Base-by-base conservation (phyloP, 2,113 vertebrate genomes). In the Eidolon helvum region DNA sequence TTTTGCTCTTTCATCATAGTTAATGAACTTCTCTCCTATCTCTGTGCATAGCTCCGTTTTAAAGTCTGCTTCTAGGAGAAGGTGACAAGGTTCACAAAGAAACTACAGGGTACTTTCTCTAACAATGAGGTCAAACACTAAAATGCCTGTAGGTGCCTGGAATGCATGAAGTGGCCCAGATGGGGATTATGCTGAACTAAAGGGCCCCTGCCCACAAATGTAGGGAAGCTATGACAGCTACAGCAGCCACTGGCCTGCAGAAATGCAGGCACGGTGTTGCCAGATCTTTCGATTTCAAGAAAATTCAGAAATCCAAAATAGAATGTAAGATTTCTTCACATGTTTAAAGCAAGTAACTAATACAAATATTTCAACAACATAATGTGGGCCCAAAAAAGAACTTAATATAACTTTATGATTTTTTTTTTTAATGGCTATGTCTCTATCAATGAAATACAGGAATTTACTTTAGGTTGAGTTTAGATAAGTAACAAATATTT, bases 281-380 rank as follows among this genome's bases (percentile, higher is more conserved):
- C 50, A 79, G 48, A 48, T 89, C 43, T 82, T 77, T 43, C 2
- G 5, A 61, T 45, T 68, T 87, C 78, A 59, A 89, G 83, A 95
- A 26, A 95, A 94, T 82, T 79, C 79, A 85, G n/a, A 87, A 95
- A 88, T 50, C 26, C 61, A 77, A 94, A 93, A 59, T 16, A 38
- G 19, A 10, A 24, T 33, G 18, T 89, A 48, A 89, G 89, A 66
- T 50, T 22, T 87, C 18, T 77, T 82, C 4, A 63, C 16, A 57
- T 45, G 48, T 83, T 35, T 61, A 61, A 96, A 91, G 45, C 48
- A n/a, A 79, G 50, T 18, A 38, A 77, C 10, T 22, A 79, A 55
- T 28, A 63, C 28, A 87, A 33, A 75, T 50, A 6, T 89, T 92
- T n/a, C 21, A 45, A 43, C 18, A 55, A 66, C 30, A 77, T 72